Percentiles rank a stretch among this genome's conserved stretches.
These are phyloP conservation scores for Thaumetopoea pityocampa DNA, from an alignment of 1,140 invertebrate species.

Conservation along the genomic window DNA sequence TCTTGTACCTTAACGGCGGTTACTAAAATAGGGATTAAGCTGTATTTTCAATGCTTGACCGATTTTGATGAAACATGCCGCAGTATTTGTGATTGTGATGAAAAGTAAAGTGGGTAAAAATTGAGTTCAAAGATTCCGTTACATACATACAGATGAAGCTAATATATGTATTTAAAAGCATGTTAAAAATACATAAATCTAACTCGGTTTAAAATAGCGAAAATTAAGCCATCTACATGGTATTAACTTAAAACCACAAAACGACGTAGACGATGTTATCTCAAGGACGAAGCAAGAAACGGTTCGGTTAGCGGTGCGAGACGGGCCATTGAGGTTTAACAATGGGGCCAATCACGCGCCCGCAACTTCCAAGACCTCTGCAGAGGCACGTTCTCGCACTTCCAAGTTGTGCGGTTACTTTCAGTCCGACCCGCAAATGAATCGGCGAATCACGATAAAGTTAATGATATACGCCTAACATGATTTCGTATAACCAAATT, in stretches of 20 bases:
- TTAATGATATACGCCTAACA: constrained; percentile 20
- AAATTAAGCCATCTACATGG: no score
- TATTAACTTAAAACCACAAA: constrained; percentile 1
- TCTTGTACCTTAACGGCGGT: no score
- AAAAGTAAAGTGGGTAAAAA: no score
- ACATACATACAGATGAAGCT: no score
- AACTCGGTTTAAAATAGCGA: no score
- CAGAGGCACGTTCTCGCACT: constrained; percentile 51
- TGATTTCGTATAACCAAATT: constrained; percentile 11
- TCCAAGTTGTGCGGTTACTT: constrained; percentile 43
- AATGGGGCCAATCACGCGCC: constrained; percentile 58
- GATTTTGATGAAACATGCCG: no score
- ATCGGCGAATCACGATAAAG: constrained; percentile 17
- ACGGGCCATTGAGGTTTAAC: constrained; percentile 52
- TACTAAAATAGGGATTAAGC: no score
- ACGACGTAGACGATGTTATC: constrained; percentile 9
- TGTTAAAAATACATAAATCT: no score
- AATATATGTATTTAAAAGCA: no score
- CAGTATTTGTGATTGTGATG: no score
- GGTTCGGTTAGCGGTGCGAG: constrained; percentile 35
- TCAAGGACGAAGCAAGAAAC: constrained; percentile 22
- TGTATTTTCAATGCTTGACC: no score
- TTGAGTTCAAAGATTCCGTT: no score
- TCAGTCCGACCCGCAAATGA: constrained; percentile 24
- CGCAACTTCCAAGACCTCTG: constrained; percentile 44